Base-by-base conservation (phyloP, 2,888 invertebrate species). In the Biston betularia region DNA sequence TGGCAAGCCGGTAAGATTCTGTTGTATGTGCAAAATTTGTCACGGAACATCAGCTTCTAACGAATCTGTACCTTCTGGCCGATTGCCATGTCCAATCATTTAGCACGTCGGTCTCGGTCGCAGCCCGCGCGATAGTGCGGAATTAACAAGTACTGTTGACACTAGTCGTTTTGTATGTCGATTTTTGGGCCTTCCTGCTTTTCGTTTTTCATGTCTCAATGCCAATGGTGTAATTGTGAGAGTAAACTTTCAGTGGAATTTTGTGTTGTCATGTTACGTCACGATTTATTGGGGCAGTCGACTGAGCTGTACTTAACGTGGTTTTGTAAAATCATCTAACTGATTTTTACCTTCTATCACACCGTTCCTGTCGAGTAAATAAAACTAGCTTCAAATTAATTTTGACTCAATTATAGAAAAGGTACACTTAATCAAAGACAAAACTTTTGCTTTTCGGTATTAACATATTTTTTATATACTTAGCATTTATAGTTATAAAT, bases 131-230 rank as follows among this genome's bases (percentile, higher is more conserved):
- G 49, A 61, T 70, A 70, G 70, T 54, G 44, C 33, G 57, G 54
- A 64, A 56, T 61, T 68, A 66, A 50, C 50, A 63, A 66, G 49
- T 64, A 34, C 14, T 80, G 74, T 81, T 80, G 81, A 78, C 79
- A 71, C 72, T 59, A 62, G 40, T 61, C 65, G 66, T 73, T 75
- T 71, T 54, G 54, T 57, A 54, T 81, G 79, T 79, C 79, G 68
- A 61, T 56, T 72, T 65, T 57, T 76, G 77, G 75, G 74, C 76
- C 75, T 77, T 77, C 75, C 72, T 83, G 79, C 71, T 72, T 75
- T 70, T 82, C 64, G 65, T 74, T 86, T 86, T 83, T 84, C 81
- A 79, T 74, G 83, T 84, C 80, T 87, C 87, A 87, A 87, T 86
- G 87, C 75, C 85, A 84, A 76, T 54, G 71, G 60, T 65, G 60